phyloP scores from a whole-genome alignment of 2,888 invertebrate species.

The Rhodophaea formosa region DNA sequence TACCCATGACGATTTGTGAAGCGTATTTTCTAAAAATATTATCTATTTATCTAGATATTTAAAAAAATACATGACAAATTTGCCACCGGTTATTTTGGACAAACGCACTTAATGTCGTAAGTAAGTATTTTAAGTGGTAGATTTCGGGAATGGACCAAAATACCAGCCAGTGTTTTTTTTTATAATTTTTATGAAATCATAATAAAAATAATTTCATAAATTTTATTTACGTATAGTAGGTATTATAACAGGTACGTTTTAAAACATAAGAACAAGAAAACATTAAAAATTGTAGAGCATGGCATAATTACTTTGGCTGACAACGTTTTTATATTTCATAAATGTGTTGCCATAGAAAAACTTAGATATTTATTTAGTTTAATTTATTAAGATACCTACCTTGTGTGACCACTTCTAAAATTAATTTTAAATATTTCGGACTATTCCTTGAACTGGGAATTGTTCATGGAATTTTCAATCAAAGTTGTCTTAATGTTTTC shows the following conservation, averaged over 20 bases:
- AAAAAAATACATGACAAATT: too few relatives aligned
- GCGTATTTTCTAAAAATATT: too few relatives aligned
- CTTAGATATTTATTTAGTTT: background rate
- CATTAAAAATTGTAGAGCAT: background rate
- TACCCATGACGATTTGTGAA: too few relatives aligned
- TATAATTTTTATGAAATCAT: constrained; percentile 1
- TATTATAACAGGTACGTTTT: background rate
- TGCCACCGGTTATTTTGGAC: too few relatives aligned
- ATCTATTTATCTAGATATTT: too few relatives aligned
- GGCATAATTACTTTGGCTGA: background rate
- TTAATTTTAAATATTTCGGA: too few relatives aligned
- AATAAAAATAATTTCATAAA: background rate
- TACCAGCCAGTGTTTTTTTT: background rate
- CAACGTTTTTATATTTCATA: background rate
- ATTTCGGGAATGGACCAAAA: background rate
- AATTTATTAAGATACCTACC: background rate
- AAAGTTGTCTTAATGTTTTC: too few relatives aligned
- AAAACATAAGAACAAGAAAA: background rate
- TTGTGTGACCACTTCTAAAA: background rate
- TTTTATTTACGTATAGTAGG: background rate
- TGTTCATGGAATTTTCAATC: too few relatives aligned
- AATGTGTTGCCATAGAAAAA: constrained; percentile 1
- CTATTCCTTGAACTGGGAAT: too few relatives aligned
- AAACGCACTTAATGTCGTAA: too few relatives aligned
- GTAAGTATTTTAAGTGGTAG: too few relatives aligned